Evolutionary conservation across 1,140 invertebrate genomes (phyloP), one percentile per base, ranked within the genome.

Genomic region (Carposina sasakii): DNA sequence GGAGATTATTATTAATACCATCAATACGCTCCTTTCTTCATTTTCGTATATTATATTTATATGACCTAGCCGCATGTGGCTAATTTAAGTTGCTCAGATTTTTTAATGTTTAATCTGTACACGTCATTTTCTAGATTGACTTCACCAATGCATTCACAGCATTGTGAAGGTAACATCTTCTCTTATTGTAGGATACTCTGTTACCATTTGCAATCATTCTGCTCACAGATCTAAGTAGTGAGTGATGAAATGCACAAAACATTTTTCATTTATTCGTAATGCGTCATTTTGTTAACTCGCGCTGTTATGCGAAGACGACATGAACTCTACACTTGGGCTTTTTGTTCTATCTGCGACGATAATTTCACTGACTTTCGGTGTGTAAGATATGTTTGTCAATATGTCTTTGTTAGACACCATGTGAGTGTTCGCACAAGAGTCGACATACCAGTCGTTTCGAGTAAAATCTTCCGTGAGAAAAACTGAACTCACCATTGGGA

Each of bases 1-100:
- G n/a, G n/a, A n/a, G n/a, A n/a, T n/a, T n/a, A n/a, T n/a, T n/a
- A n/a, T n/a, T 15, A 2, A 62, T 13, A 26, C 59, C 56, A 19
- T 55, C 26, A 6, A 54, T 53, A n/a, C 21, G 22, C 21, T 20
- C 54, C 55, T 20, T 60, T 26, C 28, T 54, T 41, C 52, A 66
- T 53, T 36, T 54, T 51, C 20, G 24, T 52, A 28, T 19, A 13
- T 42, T 10, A n/a, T 48, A 23, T 57, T 57, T 10, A 57, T 31
- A 26, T 53, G 54, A 16, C 50, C 54, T 33, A 57, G 24, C 20
- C 54, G 12, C 16, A 50, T 26, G 36, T 57, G 54, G 50, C 50
- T 53, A 10, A 31, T n/a, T 17, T 23, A 23, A 30, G 12, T 19
- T 28, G 17, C 17, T 30, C 10, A 30, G 1, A 10, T 39, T 21